Evolutionary conservation across 2,888 invertebrate species (phyloP).

Genomic region (Diogma glabrata): DNA sequence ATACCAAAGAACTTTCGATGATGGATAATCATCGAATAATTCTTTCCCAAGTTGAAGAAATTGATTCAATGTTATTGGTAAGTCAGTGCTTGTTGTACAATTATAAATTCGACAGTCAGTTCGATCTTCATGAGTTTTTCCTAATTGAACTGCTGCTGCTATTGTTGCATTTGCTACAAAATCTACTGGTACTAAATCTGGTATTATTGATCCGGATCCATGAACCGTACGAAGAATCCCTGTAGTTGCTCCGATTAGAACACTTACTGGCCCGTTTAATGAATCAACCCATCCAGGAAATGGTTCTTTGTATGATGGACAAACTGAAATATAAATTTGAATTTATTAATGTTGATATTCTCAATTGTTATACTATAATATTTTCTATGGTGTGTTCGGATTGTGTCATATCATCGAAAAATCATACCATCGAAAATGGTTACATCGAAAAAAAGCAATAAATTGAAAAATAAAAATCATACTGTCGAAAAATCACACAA

Average conservation of each 20-base stretch:
- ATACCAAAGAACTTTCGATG: constrained; percentile 38
- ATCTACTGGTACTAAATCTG: constrained; percentile 46
- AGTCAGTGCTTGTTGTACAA: constrained; percentile 42
- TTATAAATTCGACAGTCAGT: constrained; percentile 40
- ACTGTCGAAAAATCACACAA: no score
- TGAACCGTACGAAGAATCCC: constrained; percentile 41
- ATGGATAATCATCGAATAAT: constrained; percentile 33
- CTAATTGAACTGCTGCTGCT: constrained; percentile 33
- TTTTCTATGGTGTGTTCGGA: not conserved
- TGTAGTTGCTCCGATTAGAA: constrained; percentile 31
- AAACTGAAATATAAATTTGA: constrained; percentile 15
- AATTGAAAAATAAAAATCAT: no score
- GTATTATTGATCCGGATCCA: constrained; percentile 34
- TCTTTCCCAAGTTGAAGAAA: constrained; percentile 31
- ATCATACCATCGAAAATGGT: no score
- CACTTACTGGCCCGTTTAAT: constrained; percentile 41
- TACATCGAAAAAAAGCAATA: no score
- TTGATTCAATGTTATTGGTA: constrained; percentile 43
- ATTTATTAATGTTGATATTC: not conserved
- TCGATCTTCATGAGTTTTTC: constrained; percentile 28
- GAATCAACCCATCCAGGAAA: constrained; percentile 42
- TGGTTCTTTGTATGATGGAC: constrained; percentile 20
- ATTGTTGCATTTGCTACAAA: constrained; percentile 41
- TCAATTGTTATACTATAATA: not conserved
- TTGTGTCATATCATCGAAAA: no score